Evolutionary conservation across 1,140 invertebrate species (phyloP).

Genomic region (Pogonognathellus flavescens): DNA sequence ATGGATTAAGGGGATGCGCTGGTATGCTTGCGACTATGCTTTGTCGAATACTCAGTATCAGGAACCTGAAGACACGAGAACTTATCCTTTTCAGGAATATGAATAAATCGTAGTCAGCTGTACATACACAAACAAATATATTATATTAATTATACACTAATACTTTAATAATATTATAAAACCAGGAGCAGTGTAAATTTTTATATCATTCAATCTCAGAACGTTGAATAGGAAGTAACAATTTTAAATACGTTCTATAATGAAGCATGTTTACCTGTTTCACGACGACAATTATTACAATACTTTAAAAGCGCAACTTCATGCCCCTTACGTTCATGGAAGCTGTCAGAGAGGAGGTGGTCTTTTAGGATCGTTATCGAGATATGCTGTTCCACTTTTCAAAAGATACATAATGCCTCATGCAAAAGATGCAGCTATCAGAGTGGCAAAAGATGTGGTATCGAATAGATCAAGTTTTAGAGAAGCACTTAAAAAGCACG

Average conservation of each 20-base stretch:
- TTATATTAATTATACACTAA: too few relatives aligned
- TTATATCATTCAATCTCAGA: too few relatives aligned
- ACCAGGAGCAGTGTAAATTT: too few relatives aligned
- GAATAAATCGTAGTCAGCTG: too few relatives aligned
- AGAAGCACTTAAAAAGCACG: neutral
- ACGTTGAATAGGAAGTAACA: too few relatives aligned
- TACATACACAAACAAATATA: neutral
- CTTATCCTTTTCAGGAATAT: too few relatives aligned
- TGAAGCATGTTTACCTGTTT: neutral
- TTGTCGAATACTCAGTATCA: too few relatives aligned
- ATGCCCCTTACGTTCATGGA: neutral
- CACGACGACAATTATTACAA: neutral
- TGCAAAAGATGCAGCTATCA: neutral
- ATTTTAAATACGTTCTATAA: too few relatives aligned
- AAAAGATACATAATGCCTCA: constrained; percentile 17
- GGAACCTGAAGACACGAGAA: too few relatives aligned
- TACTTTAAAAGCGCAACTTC: neutral
- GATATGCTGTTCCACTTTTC: neutral
- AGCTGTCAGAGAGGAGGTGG: neutral
- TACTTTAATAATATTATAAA: too few relatives aligned
- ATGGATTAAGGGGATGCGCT: too few relatives aligned
- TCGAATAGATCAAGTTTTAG: neutral
- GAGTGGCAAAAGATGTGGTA: neutral
- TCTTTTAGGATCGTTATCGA: neutral
- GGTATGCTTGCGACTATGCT: too few relatives aligned